Evolutionary conservation across 2,888 invertebrate species (phyloP), one percentile per base, ranked within the genome.

Genomic region (Lepeophtheirus nordmannii): DNA sequence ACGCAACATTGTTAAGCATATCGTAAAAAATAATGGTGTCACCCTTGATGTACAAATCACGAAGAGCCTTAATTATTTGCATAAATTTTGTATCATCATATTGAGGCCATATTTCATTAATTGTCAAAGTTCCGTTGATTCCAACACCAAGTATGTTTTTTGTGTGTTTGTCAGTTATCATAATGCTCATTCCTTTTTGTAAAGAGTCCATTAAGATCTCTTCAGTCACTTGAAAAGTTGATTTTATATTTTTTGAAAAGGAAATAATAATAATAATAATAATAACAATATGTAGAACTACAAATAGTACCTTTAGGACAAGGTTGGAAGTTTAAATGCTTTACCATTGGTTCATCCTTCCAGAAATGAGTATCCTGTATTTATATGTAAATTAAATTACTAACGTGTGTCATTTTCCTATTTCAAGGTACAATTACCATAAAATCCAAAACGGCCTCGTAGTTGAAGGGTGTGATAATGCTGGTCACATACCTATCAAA

Each of bases 271-370:
- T n/a, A n/a, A n/a, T n/a, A n/a, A n/a, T n/a, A n/a, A n/a, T n/a
- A n/a, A n/a, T n/a, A n/a, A n/a, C n/a, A n/a, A n/a, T n/a, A n/a
- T n/a, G n/a, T n/a, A n/a, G n/a, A n/a, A n/a, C n/a, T n/a, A n/a
- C n/a, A n/a, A 30, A 30, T 5, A 30, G 7, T 30, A 46, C 53
- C 53, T 46, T 46, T 14, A n/a, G 53, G 53, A 46, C 8, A n/a
- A 5, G 53, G 53, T n/a, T 17, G 53, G 53, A 46, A 14, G 14
- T 17, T 17, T 17, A 46, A 17, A 46, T 46, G 53, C 5, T 46
- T 2, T 46, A 46, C 53, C 53, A 46, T 46, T 14, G 53, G 53
- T 17, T 46, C 53, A 46, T 46, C 53, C 53, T n/a, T 46, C 53
- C 53, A 46, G 53, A 46, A 46, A 46, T 46, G 53, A 46, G 53